Percentiles rank a stretch among this genome's conserved stretches.
These are phyloP conservation scores for Eurytoma californica DNA, from an alignment of 2,888 invertebrate species.

Conservation along the genomic window DNA sequence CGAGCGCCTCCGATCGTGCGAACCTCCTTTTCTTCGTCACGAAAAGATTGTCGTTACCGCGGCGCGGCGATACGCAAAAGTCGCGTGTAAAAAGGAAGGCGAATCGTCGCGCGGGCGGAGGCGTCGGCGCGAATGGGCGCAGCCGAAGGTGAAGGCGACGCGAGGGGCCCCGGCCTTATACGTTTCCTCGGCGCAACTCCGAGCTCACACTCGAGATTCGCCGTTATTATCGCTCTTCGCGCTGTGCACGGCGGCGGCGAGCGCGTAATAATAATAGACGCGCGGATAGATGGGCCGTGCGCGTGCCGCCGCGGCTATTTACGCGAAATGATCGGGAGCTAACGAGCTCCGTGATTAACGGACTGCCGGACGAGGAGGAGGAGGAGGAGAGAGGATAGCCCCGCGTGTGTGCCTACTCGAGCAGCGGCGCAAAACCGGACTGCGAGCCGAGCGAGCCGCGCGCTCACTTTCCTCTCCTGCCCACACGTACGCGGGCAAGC, in stretches of 20 bases:
- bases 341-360: slow-evolving; percentile 67
- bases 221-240: slow-evolving; percentile 5
- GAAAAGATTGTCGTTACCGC: too few relatives aligned
- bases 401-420: background rate
- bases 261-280: slow-evolving; percentile 48
- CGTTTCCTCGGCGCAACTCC: background rate
- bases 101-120: slow-evolving; percentile 29
- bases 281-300: slow-evolving; percentile 32
- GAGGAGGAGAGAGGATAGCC: slow-evolving; percentile 30
- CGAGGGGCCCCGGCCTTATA: slow-evolving; percentile 3
- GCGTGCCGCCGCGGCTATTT: slow-evolving; percentile 56
- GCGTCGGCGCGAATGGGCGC: slow-evolving; percentile 31
- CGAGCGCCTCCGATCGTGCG: background rate
- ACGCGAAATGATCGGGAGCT: slow-evolving; percentile 65
- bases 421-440: slow-evolving; percentile 46
- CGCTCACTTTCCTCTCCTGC: slow-evolving; percentile 24
- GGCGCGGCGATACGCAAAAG: too few relatives aligned
- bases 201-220: background rate
- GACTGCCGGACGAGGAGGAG: slow-evolving; percentile 51
- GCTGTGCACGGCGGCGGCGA: background rate
- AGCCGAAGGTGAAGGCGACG: slow-evolving; percentile 48
- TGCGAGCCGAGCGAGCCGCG: background rate
- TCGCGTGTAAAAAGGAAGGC: slow-evolving; percentile 5
- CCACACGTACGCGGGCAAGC: background rate
- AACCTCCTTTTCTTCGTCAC: too few relatives aligned